Conservation (phyloP, 1,140 invertebrate genomes). For the Rhynchophorus ferrugineus region DNA sequence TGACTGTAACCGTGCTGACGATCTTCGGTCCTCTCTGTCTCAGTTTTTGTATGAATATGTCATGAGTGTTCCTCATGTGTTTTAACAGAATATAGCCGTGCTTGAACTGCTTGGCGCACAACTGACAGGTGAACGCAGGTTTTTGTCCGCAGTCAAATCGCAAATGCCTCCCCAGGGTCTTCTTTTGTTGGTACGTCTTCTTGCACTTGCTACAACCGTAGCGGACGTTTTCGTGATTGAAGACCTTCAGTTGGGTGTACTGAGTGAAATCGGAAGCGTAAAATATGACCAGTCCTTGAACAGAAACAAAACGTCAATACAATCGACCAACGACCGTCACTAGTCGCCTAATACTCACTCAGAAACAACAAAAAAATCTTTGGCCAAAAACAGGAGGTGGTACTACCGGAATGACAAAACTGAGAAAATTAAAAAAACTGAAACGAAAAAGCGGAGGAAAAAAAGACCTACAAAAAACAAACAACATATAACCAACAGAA, state of each 20-base stretch:
- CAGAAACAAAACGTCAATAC: constrained; percentile 5
- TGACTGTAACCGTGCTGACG: neutral
- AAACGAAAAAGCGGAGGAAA: too few species aligned
- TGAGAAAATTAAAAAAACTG: too few species aligned
- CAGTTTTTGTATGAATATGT: constrained; percentile 14
- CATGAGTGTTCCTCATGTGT: constrained; percentile 34
- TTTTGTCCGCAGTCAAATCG: constrained; percentile 52
- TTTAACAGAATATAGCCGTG: constrained; percentile 44
- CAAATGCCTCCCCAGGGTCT: constrained; percentile 43
- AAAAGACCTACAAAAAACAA: too few species aligned
- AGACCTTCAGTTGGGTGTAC: constrained; percentile 27
- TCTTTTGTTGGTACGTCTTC: constrained; percentile 50
- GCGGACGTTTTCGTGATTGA: constrained; percentile 27
- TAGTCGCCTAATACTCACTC: too few species aligned
- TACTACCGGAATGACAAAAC: too few species aligned
- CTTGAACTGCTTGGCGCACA: constrained; percentile 44
- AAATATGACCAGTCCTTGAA: constrained; percentile 19
- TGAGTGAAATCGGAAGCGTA: constrained; percentile 27
- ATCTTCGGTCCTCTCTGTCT: constrained; percentile 10
- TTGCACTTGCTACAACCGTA: constrained; percentile 52
- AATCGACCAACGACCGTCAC: too few species aligned
- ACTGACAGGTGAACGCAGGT: constrained; percentile 53
- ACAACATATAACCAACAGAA: too few species aligned
- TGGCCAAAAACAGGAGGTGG: too few species aligned
- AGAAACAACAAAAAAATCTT: too few species aligned